Evolutionary conservation across 1,140 invertebrate genomes (phyloP), one percentile per base, ranked within the genome.

Genomic region (Acromyrmex heyeri): DNA sequence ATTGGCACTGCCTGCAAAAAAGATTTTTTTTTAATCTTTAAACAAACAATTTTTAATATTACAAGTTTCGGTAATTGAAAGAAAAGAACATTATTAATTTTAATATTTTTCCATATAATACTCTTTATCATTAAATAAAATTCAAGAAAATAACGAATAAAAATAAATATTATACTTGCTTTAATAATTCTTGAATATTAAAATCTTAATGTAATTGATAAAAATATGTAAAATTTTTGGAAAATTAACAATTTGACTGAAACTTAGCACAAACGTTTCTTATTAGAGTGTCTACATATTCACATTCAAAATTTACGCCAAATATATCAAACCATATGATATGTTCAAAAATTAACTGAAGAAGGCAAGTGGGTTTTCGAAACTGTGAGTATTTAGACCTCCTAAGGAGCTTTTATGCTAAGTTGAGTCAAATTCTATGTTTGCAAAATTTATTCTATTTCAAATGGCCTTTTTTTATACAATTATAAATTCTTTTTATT

Each of bases 1-100:
- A 91, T 94, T 95, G 16, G 93, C 93, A 48, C 94, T 95, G 85
- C 94, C 94, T 95, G 83, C 2, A 1, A 18, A 69, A 53, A 78
- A 0, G 0, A 18, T 61, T 57, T 34, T 5, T 44, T 2, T 10
- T 2, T n/a, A 61, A 62, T 12, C 1, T 21, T 8, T 73, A 27
- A 50, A 50, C 12, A 53, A 27, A 64, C 18, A 16, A 44, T 18
- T 57, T 34, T 73, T 53, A 3, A 34, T 57, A 12, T 55, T 10
- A 16, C 10, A 57, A 21, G 1, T 1, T 30, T 73, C 0, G 18
- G 30, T 73, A 53, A 55, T n/a, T 1, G n/a, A 34, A 50, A 70
- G n/a, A 38, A 21, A 14, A 0, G 18, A 67, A 21, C 18, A 14
- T 48, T 64, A 24, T 18, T 38, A 44, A 21, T n/a, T 64, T 64